These are phyloP conservation scores for Acromyrmex echinatior DNA, from an alignment of 1,140 invertebrate genomes.

Conservation along the genomic window DNA sequence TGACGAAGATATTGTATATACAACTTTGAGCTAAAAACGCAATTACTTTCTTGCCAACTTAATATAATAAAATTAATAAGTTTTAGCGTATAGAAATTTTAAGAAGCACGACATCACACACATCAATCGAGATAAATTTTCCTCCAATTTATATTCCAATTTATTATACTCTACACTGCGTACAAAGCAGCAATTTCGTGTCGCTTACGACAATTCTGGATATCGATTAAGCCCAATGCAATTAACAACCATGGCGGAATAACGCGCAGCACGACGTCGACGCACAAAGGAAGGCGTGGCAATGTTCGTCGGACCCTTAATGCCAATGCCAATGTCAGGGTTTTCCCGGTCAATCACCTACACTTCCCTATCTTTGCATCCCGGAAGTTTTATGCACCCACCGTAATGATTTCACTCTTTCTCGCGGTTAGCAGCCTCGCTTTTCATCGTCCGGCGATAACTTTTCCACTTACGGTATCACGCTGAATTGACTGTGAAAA, in stretches of 20 bases:
- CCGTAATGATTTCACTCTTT: slow-evolving; percentile 13
- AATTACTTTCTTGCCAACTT: too few relatives aligned
- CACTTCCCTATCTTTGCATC: slow-evolving; percentile 21
- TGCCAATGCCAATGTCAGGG: slow-evolving; percentile 85
- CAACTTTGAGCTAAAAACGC: too few relatives aligned
- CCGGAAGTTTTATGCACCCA: background rate
- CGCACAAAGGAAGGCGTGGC: slow-evolving; percentile 77
- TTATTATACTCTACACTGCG: background rate
- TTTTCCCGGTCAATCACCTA: slow-evolving; percentile 76
- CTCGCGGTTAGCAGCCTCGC: too few relatives aligned
- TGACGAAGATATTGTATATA: too few relatives aligned
- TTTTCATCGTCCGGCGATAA: slow-evolving; percentile 36
- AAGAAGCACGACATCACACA: background rate
- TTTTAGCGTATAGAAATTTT: background rate
- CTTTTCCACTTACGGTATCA: slow-evolving; percentile 44
- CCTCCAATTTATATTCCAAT: background rate
- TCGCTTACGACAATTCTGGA: slow-evolving; percentile 21
- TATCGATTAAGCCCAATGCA: slow-evolving; percentile 55
- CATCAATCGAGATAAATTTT: background rate
- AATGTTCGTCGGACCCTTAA: slow-evolving; percentile 79
- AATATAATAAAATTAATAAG: background rate
- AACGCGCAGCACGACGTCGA: slow-evolving; percentile 57
- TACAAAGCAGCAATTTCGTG: slow-evolving; percentile 9
- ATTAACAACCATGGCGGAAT: slow-evolving; percentile 56
- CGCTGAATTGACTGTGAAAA: background rate